Evolutionary conservation across 2,888 invertebrate species (phyloP).

Genomic region (Caenorhabditis macrosperma): DNA sequence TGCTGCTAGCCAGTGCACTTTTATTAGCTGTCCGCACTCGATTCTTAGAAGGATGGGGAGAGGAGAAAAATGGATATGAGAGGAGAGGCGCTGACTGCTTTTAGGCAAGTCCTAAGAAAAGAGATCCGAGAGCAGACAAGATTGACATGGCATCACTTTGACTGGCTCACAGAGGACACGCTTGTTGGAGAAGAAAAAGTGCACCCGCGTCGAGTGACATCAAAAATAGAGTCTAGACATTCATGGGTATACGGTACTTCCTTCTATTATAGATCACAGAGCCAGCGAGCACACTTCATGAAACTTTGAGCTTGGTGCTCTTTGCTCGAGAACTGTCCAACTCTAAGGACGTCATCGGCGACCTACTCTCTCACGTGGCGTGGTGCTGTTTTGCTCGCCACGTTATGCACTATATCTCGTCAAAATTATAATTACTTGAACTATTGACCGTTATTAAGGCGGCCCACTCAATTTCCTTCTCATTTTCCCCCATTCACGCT

Average conservation of each 20-base stretch:
- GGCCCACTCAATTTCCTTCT: no score
- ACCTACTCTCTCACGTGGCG: no score
- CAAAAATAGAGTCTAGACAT: not conserved
- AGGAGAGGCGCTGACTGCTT: not conserved
- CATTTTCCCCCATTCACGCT: not conserved
- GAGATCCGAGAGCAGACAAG: not conserved
- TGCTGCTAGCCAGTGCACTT: not conserved
- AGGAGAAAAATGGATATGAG: not conserved
- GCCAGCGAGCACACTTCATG: no score
- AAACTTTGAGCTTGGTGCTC: no score
- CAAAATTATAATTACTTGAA: not conserved
- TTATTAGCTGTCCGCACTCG: not conserved
- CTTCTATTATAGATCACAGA: no score
- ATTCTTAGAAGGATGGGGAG: not conserved
- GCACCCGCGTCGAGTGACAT: not conserved
- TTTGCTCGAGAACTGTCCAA: no score
- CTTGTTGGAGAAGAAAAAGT: not conserved
- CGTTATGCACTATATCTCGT: no score
- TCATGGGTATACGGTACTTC: no score
- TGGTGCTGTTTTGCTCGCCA: no score
- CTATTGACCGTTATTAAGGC: not conserved
- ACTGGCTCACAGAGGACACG: not conserved
- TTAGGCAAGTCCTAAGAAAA: not conserved
- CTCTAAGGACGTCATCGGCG: no score
- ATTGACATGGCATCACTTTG: not conserved